A percentile compares a stretch with the other conserved stretches of the same genome.
These are phyloP conservation scores for Anastrepha ludens DNA, from an alignment of 1,140 invertebrate species.

Conservation along the genomic window DNA sequence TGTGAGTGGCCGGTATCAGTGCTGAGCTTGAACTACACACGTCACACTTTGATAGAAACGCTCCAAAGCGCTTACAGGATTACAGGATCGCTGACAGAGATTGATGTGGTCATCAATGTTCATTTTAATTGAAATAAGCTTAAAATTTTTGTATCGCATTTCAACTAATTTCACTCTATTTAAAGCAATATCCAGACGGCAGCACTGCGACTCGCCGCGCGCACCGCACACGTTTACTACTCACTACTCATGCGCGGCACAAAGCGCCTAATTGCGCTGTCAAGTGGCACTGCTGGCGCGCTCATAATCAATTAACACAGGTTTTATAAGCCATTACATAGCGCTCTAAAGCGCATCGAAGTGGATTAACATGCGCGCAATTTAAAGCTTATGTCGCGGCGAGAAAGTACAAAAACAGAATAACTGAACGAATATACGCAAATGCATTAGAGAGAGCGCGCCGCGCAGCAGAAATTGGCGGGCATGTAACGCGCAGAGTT, in stretches of 20 bases:
- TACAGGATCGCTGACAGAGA: neutral
- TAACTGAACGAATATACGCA: neutral
- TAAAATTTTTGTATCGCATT: constrained; percentile 2
- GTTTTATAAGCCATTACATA: constrained; percentile 43
- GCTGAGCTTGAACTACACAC: neutral
- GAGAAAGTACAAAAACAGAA: neutral
- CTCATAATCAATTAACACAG: constrained; percentile 49
- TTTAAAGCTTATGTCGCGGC: neutral
- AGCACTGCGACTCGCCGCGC: too few species aligned
- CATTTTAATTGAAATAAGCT: constrained; percentile 27
- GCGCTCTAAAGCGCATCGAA: neutral
- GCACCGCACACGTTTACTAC: neutral
- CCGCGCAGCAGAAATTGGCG: neutral
- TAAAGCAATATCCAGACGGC: neutral
- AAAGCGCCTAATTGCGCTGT: constrained; percentile 42
- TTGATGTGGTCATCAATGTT: neutral
- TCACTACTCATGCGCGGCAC: neutral
- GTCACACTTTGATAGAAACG: constrained; percentile 15
- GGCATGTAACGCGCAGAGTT: constrained; percentile 10
- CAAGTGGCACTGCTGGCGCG: constrained; percentile 25
- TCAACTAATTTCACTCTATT: neutral
- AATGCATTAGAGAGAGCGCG: neutral
- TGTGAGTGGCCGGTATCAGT: neutral
- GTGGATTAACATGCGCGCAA: neutral
- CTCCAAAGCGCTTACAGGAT: neutral